Evolutionary conservation across 2,888 invertebrate genomes (phyloP).

Genomic region (Melieria picta): DNA sequence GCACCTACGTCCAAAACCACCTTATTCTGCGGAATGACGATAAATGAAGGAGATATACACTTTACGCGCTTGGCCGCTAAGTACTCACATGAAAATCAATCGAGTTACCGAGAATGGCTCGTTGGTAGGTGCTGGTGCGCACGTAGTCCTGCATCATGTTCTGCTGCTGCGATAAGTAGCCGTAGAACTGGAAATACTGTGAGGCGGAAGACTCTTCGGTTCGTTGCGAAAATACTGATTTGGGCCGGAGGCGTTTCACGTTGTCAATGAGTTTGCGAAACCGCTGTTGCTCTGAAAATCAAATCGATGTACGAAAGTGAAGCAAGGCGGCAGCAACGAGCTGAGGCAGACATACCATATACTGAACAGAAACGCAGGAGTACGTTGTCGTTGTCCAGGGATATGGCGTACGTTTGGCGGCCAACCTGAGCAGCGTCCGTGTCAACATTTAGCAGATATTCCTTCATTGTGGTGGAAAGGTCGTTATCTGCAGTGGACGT

Average conservation of each 20-base stretch:
- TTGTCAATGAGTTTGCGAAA: slow-evolving; percentile 65
- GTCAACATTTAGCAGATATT: slow-evolving; percentile 62
- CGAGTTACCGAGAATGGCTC: slow-evolving; percentile 93
- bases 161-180: slow-evolving; percentile 98
- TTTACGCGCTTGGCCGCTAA: background rate
- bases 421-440: slow-evolving; percentile 63
- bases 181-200: slow-evolving; percentile 99
- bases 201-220: slow-evolving; percentile 98
- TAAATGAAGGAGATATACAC: background rate
- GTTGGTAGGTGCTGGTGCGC: slow-evolving; percentile 97
- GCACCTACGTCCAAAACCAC: slow-evolving; percentile 97
- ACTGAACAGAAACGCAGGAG: slow-evolving; percentile 60
- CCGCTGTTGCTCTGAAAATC: slow-evolving; percentile 56
- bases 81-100: slow-evolving; percentile 80
- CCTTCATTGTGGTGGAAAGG: slow-evolving; percentile 54
- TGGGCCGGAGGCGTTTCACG: slow-evolving; percentile 64
- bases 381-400: slow-evolving; percentile 63
- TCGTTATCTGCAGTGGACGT: slow-evolving; percentile 52
- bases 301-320: background rate
- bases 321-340: no score
- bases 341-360: slow-evolving; percentile 48
- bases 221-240: slow-evolving; percentile 91
- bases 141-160: slow-evolving; percentile 99
- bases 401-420: slow-evolving; percentile 59
- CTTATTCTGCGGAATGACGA: slow-evolving; percentile 76